phyloP scores from a whole-genome alignment of 23 tunicate species.

The Botrylloides violaceus region DNA sequence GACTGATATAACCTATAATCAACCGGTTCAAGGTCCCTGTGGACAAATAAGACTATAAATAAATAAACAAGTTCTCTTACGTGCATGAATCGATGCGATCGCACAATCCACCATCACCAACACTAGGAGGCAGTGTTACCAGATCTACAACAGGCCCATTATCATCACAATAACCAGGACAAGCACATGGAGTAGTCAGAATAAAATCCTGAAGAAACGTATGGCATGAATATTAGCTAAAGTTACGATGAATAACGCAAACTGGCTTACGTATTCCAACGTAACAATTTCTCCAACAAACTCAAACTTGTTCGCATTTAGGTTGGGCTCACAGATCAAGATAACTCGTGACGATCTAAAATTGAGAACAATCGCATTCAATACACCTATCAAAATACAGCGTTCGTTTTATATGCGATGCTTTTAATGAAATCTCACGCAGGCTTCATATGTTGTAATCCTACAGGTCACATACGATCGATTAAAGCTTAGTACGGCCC shows the following conservation, averaged over 20 bases:
- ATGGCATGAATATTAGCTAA: not conserved
- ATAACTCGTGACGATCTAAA: constrained; percentile 28
- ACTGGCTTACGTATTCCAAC: constrained; percentile 60
- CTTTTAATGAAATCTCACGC: too few species aligned
- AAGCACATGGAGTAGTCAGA: constrained; percentile 73
- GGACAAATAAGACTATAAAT: too few species aligned
- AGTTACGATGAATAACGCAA: not conserved
- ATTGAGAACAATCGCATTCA: too few species aligned
- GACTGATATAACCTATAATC: too few species aligned
- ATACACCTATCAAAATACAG: too few species aligned
- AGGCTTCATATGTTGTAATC: too few species aligned
- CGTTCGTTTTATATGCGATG: too few species aligned
- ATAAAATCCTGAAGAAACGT: constrained; percentile 47
- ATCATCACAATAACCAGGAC: constrained; percentile 77
- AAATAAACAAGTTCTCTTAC: too few species aligned
- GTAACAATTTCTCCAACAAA: constrained; percentile 65
- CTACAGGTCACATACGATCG: too few species aligned
- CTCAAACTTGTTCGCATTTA: constrained; percentile 24
- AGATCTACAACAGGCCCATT: constrained; percentile 38
- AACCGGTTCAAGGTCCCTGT: too few species aligned
- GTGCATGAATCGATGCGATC: constrained; percentile 15
- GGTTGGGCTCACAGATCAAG: constrained; percentile 24
- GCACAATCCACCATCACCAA: constrained; percentile 8
- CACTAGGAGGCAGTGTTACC: constrained; percentile 8
- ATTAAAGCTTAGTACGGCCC: too few species aligned